Conservation (phyloP, 2,797 vertebrate genomes). For the Tiaroga cobitis region DNA sequence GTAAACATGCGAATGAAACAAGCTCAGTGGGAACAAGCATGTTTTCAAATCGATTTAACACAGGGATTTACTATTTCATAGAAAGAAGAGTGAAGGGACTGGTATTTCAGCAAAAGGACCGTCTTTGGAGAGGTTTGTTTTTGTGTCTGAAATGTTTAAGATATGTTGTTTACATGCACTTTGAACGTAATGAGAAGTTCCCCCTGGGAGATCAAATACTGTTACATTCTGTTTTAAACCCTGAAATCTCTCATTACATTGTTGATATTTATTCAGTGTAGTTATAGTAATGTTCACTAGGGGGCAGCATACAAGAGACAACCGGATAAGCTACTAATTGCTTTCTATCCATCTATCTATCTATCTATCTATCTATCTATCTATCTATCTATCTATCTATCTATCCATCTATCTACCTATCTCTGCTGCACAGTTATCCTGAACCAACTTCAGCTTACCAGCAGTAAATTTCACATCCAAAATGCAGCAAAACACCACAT, state of each 20-base stretch:
- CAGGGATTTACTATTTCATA: conserved; percentile 40
- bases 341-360: conserved; percentile 5
- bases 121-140: conserved; percentile 56
- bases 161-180: conserved; percentile 50
- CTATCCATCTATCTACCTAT: background rate
- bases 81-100: conserved; percentile 8
- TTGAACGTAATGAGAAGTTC: conserved; percentile 27
- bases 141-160: conserved; percentile 51
- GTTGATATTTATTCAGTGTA: background rate
- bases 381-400: background rate
- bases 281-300: conserved; percentile 71
- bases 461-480: background rate
- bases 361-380: conserved; percentile 20
- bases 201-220: conserved; percentile 46
- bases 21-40: conserved; percentile 59
- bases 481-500: background rate
- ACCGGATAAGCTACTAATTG: background rate
- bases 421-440: background rate
- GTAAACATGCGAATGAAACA: conserved; percentile 18
- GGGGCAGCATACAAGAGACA: conserved; percentile 75
- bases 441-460: no score
- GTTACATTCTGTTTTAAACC: background rate
- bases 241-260: background rate
- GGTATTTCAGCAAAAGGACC: conserved; percentile 21
- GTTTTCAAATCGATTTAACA: conserved; percentile 47